Percentiles rank a stretch among this genome's conserved stretches.
Conservation (phyloP, 2,113 vertebrate species). For the Corythornis cristatus region DNA sequence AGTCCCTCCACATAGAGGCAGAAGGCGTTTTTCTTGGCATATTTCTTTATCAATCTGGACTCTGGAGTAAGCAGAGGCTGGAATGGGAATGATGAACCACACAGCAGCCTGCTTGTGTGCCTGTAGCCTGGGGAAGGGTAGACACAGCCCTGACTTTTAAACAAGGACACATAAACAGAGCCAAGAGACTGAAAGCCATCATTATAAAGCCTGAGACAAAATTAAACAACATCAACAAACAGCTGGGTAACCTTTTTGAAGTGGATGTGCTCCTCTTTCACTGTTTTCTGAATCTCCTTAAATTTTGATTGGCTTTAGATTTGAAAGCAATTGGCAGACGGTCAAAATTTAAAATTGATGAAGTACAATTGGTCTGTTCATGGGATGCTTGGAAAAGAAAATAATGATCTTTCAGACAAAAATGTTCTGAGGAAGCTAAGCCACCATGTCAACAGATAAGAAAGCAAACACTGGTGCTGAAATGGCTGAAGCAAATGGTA, state of each 20-base stretch:
- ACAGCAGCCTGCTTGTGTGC: slow-evolving; percentile 21
- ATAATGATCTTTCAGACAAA: slow-evolving; percentile 63
- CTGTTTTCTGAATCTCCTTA: slow-evolving; percentile 34
- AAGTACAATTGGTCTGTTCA: slow-evolving; percentile 58
- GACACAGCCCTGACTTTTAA: slow-evolving; percentile 14
- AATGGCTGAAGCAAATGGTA: neutral
- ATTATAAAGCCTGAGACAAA: slow-evolving; percentile 47
- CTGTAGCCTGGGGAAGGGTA: neutral
- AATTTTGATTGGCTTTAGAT: slow-evolving; percentile 58
- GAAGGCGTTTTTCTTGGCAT: neutral
- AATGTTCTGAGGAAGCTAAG: slow-evolving; percentile 56
- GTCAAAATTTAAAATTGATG: slow-evolving; percentile 59
- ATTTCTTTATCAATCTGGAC: neutral
- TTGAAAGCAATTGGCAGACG: slow-evolving; percentile 46
- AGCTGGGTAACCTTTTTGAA: slow-evolving; percentile 52
- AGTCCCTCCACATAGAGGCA: neutral
- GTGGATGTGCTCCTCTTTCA: slow-evolving; percentile 42
- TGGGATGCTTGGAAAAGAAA: slow-evolving; percentile 52
- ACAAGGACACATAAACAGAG: slow-evolving; percentile 6
- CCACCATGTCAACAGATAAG: slow-evolving; percentile 41
- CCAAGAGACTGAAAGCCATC: slow-evolving; percentile 53
- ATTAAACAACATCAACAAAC: slow-evolving; percentile 33
- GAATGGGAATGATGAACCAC: neutral
- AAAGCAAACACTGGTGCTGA: slow-evolving; percentile 34
- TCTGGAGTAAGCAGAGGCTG: neutral